Base-by-base conservation (phyloP, 2,797 vertebrate species). In the Loriculus beryllinus region DNA sequence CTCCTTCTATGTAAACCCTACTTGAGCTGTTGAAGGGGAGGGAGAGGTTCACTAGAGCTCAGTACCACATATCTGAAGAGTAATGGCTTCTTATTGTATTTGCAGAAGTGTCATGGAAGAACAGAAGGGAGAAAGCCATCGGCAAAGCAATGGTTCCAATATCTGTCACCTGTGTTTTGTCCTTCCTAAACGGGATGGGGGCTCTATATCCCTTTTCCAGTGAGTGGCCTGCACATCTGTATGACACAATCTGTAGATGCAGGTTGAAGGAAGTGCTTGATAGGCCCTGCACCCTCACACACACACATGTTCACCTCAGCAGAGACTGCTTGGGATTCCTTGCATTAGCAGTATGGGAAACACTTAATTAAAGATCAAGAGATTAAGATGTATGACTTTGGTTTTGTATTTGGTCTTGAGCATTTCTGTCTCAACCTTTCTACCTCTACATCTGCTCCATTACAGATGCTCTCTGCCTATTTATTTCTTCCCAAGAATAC, bases 351-450 rank as follows among this genome's bases (percentile, higher is more conserved):
- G 65, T 56, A 80, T 22, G 23, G 57, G n/a, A 90, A 88, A 57
- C 64, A 64, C 20, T 82, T 56, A 92, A 97, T 97, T 95, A 96
- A 97, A 97, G 40, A 93, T 71, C 21, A 59, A 83, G 60, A 76
- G 63, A 88, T 35, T 67, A 62, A 86, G 18, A 72, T 47, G 45
- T 28, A 4, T 29, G 40, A 31, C 33, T 90, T 70, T n/a, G 37
- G 59, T 80, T 63, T 49, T 43, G 14, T 88, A 49, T 62, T 92
- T 86, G n/a, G n/a, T 35, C 22, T 35, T 35, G 22, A 29, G 12
- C 33, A 76, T 40, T 56, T 67, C 14, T 77, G 10, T 82, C 9
- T 65, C 77, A 82, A 47, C 29, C 18, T 59, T 76, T 68, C 54
- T 65, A 17, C 49, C 15, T 72, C 59, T 2, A 0, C 2, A 1